Evolutionary conservation across 2,888 invertebrate species (phyloP).

Genomic region (Dorcus parallelipipedus): DNA sequence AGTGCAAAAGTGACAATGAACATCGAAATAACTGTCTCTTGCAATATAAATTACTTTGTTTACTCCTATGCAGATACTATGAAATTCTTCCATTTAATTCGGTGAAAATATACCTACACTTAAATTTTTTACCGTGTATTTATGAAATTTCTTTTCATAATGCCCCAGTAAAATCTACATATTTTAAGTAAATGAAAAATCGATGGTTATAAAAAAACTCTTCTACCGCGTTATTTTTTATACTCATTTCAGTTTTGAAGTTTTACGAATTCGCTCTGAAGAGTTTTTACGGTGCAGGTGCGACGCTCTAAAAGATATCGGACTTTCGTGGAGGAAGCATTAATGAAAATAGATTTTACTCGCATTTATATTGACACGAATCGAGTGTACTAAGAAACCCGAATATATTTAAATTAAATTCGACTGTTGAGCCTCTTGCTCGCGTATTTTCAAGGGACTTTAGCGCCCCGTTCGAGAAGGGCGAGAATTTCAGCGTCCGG

Average conservation of each 20-base stretch:
- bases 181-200: slow-evolving; percentile 28
- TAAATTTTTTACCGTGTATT: too few relatives aligned
- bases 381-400: slow-evolving; percentile 22
- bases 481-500: slow-evolving; percentile 33
- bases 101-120: too few relatives aligned
- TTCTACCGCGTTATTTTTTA: slow-evolving; percentile 16
- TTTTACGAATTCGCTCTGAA: slow-evolving; percentile 13
- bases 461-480: slow-evolving; percentile 14
- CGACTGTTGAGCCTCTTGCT: slow-evolving; percentile 17
- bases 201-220: slow-evolving; percentile 20
- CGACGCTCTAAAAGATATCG: slow-evolving; percentile 12
- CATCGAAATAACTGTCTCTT: too few relatives aligned
- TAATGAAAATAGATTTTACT: slow-evolving; percentile 28
- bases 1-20: too few relatives aligned
- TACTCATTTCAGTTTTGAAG: slow-evolving; percentile 8
- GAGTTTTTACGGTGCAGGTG: slow-evolving; percentile 18
- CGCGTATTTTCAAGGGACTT: slow-evolving; percentile 7
- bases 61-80: too few relatives aligned
- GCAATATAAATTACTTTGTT: too few relatives aligned
- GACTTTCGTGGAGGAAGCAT: neutral
- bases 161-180: slow-evolving; percentile 19
- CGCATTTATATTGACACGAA: slow-evolving; percentile 23
- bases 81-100: too few relatives aligned
- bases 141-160: too few relatives aligned
- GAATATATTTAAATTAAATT: slow-evolving; percentile 31